A percentile compares a stretch with the other conserved stretches of the same genome.
Evolutionary conservation across 2,113 vertebrate species (phyloP).

Genomic region (Xenus cinereus): DNA sequence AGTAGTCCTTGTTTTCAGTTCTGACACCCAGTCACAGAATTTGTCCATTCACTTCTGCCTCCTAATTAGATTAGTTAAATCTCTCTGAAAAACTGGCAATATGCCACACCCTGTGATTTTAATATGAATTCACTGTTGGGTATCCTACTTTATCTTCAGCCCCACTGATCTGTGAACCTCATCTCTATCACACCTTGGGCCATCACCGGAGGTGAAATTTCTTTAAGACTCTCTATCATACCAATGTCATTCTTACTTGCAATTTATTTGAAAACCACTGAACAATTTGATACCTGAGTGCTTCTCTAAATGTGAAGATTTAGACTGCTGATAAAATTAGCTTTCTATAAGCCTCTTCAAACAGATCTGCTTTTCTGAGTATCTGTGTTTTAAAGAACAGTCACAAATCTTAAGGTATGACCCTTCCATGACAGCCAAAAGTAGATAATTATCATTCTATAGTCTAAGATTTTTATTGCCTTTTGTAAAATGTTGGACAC

Average conservation of each 20-base stretch:
- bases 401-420: neutral
- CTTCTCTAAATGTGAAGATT: neutral
- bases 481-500: neutral
- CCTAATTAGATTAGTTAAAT: constrained; percentile 15
- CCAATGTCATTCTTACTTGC: neutral
- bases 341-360: neutral
- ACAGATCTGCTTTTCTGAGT: neutral
- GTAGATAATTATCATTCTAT: neutral
- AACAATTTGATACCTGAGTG: neutral
- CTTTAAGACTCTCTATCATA: neutral
- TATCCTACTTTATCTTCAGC: neutral
- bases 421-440: neutral
- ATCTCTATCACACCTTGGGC: neutral
- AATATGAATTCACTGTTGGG: constrained; percentile 3
- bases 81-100: neutral
- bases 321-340: neutral
- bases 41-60: neutral
- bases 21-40: neutral
- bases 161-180: neutral
- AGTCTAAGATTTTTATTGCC: neutral
- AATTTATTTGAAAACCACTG: neutral
- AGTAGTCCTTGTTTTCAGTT: neutral
- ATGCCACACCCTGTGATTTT: neutral
- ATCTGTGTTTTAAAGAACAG: neutral
- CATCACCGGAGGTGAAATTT: neutral